These are phyloP conservation scores for Drosophila hamatofila DNA, from an alignment of 2,888 invertebrate genomes.

Conservation along the genomic window DNA sequence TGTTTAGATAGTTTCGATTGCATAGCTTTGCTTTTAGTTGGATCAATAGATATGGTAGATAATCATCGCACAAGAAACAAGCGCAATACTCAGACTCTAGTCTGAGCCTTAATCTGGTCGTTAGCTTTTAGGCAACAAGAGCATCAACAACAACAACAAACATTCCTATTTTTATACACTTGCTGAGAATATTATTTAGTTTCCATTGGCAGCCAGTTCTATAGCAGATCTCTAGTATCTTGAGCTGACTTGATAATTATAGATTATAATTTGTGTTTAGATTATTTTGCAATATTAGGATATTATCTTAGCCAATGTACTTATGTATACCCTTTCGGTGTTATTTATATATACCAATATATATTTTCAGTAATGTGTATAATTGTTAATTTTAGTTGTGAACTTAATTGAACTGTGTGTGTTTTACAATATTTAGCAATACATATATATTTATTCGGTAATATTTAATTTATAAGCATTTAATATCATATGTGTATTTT, in stretches of 20 bases:
- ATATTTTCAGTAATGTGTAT: conserved; percentile 43
- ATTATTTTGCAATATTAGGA: conserved; percentile 25
- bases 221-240: neutral
- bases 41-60: conserved; percentile 17
- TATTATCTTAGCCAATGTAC: conserved; percentile 31
- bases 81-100: conserved; percentile 32
- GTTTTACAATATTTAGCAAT: conserved; percentile 48
- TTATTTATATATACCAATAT: conserved; percentile 49
- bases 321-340: conserved; percentile 8
- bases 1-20: conserved; percentile 29
- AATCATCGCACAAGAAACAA: conserved; percentile 41
- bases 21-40: conserved; percentile 24
- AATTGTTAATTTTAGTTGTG: conserved; percentile 57
- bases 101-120: conserved; percentile 34
- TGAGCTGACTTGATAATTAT: neutral
- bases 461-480: conserved; percentile 60
- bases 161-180: conserved; percentile 57
- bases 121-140: conserved; percentile 14
- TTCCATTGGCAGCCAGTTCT: neutral
- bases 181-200: conserved; percentile 24
- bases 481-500: conserved; percentile 69
- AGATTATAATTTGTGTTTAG: conserved; percentile 8
- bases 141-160: conserved; percentile 31
- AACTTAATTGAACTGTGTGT: conserved; percentile 46
- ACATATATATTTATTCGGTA: conserved; percentile 50